Base-by-base conservation (phyloP, 2,888 invertebrate species). In the Alviniconcha strummeri region DNA sequence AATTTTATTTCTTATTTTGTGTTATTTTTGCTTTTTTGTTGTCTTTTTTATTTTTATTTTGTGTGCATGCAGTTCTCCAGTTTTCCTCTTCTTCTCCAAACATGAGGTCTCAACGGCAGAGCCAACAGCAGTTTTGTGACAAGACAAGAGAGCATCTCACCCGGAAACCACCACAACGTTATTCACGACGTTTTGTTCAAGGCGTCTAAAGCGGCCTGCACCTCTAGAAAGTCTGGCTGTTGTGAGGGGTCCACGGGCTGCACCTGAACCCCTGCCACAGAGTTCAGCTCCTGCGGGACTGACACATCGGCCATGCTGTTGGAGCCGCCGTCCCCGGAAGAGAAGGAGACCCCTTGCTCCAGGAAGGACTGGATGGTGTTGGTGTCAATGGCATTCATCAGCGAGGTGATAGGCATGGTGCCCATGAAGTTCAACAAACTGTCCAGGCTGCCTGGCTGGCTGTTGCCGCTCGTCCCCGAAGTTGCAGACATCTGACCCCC, bases 361-460 rank as follows among this genome's bases (percentile, higher is more conserved):
- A 82, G 77, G 77, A 82, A 56, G 19, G 82, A 82, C 76, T 82
- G 76, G 67, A 82, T 82, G 82, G 82, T 77, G 54, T 75, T 60
- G 56, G 76, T 75, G 57, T 82, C 82, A 19, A 82, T 77, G 69
- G 77, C 82, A 19, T 54, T 82, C 64, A 82, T 64, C 55, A 82
- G 77, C 11, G 75, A 64, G 8, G 76, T n/a, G 55, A 76, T 9
- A 13, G 82, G 82, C 56, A 76, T 82, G 57, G 60, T 77, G 36
- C 77, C 67, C 75, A 82, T 76, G 56, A 82, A 82, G 55, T 54
- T 69, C 82, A 82, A 55, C 56, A 82, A 55, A 76, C 82, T 82
- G 82, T 82, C 82, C 76, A 82, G 52, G 11, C 82, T 82, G 55
- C 82, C 82, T 0, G 82, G 82, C 77, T 82, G 82, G 77, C 82